Evolutionary conservation across 2,113 vertebrate species (phyloP).

Genomic region (Saguinus imperator): DNA sequence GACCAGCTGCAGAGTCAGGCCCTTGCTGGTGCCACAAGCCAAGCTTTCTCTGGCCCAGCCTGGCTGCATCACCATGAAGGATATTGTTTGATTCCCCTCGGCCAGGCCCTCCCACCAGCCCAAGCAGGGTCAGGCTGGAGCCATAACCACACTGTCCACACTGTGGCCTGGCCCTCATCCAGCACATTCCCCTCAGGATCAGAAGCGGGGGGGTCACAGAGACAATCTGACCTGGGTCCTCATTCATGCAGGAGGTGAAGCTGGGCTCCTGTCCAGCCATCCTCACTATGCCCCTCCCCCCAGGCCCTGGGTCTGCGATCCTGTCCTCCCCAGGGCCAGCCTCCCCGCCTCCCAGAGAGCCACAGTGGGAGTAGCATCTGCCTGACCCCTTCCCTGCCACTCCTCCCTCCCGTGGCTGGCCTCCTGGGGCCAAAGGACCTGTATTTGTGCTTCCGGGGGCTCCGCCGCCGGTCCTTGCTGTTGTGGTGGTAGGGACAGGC

Average conservation of each 20-base stretch:
- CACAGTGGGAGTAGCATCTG: background rate
- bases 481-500: slow-evolving; percentile 99
- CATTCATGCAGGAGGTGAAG: background rate
- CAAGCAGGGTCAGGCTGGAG: background rate
- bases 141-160: background rate
- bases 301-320: background rate
- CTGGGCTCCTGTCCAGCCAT: background rate
- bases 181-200: background rate
- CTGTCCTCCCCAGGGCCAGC: background rate
- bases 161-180: background rate
- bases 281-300: background rate
- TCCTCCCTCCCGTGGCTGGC: slow-evolving; percentile 13
- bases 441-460: slow-evolving; percentile 98
- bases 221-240: background rate
- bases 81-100: background rate
- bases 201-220: background rate
- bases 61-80: background rate
- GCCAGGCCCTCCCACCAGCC: background rate
- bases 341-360: background rate
- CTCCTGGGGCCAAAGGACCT: slow-evolving; percentile 84
- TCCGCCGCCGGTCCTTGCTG: slow-evolving; percentile 97
- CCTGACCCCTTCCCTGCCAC: background rate
- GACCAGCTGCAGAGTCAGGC: background rate
- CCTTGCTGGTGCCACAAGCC: background rate
- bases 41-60: background rate